Percentiles rank a stretch among this genome's conserved stretches.
Conservation (phyloP, 2,113 vertebrate species). For the Tachysurus vachellii region DNA sequence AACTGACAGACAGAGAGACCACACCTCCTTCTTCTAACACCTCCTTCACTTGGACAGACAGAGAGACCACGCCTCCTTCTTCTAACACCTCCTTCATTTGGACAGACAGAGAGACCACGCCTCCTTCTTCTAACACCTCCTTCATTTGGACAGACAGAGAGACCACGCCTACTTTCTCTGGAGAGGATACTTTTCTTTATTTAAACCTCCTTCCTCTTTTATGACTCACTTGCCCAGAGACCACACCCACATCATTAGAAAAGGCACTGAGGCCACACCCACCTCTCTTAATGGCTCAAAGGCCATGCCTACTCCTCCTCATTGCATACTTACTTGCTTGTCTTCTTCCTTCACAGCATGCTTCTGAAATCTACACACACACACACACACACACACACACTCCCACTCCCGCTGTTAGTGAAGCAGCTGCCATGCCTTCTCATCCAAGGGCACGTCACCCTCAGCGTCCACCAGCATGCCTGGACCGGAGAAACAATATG, state of each 20-base stretch:
- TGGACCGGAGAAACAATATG: constrained; percentile 17
- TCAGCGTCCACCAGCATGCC: constrained; percentile 31
- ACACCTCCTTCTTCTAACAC: not conserved
- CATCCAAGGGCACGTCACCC: constrained; percentile 40
- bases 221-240: not conserved
- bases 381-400: constrained; percentile 18
- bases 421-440: constrained; percentile 37
- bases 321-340: not conserved
- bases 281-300: not conserved
- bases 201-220: not conserved
- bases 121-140: not conserved
- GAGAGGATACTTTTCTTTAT: not conserved
- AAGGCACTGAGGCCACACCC: not conserved
- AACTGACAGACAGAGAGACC: not conserved
- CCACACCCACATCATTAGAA: not conserved
- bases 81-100: not conserved
- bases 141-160: not conserved
- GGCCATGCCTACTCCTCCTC: not conserved
- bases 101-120: not conserved
- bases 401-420: constrained; percentile 1
- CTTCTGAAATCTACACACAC: constrained; percentile 13
- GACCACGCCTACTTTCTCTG: not conserved
- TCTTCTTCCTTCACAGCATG: not conserved
- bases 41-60: not conserved
- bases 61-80: not conserved